Percentiles rank a stretch among this genome's conserved stretches.
Evolutionary conservation across 1,140 invertebrate genomes (phyloP).

Genomic region (Phymastichus coffea): DNA sequence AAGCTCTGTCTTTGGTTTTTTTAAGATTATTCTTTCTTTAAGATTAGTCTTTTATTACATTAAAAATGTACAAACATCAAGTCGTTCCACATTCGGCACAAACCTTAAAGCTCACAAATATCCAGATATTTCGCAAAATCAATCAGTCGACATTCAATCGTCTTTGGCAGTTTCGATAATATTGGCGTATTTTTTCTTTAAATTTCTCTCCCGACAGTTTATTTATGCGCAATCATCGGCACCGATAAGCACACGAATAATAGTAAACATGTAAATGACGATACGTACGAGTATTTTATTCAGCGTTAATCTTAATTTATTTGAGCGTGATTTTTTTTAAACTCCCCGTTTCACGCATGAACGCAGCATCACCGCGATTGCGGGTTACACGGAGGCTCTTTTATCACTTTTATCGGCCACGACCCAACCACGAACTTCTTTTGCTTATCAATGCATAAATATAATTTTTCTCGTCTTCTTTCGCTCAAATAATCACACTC

Average conservation of each 20-base stretch:
- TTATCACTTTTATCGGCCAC: slow-evolving; percentile 47
- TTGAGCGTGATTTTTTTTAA: slow-evolving; percentile 19
- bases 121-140: slow-evolving; percentile 4
- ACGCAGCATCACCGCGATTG: slow-evolving; percentile 45
- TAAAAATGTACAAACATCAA: too few species aligned
- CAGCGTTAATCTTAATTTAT: neutral
- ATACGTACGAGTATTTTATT: neutral
- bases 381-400: slow-evolving; percentile 44
- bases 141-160: slow-evolving; percentile 12
- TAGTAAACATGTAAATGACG: neutral
- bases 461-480: slow-evolving; percentile 42
- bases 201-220: slow-evolving; percentile 9
- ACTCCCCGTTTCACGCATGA: slow-evolving; percentile 28
- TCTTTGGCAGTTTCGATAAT: slow-evolving; percentile 27
- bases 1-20: neutral
- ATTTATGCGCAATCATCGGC: slow-evolving; percentile 12
- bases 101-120: too few species aligned
- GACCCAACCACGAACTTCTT: slow-evolving; percentile 45
- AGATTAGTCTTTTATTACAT: too few species aligned
- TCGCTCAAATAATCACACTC: too few species aligned
- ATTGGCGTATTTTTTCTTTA: slow-evolving; percentile 20
- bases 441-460: slow-evolving; percentile 41
- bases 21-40: neutral
- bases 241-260: slow-evolving; percentile 10
- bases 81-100: too few species aligned